Conservation (phyloP, 2,113 vertebrate genomes). For the Labeo rohita region DNA sequence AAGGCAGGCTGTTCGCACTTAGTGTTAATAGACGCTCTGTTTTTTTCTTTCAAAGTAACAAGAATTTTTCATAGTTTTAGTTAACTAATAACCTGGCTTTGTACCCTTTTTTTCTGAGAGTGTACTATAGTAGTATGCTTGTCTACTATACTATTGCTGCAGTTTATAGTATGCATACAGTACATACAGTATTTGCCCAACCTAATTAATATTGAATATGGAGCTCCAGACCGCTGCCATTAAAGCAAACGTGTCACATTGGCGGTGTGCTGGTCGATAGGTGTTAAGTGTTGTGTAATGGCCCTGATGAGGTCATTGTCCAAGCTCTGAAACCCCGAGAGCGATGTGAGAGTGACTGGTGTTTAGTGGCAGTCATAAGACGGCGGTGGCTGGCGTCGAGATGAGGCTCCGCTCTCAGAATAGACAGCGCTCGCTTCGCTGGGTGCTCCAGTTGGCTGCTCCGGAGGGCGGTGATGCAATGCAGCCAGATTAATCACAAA, state of each 20-base stretch:
- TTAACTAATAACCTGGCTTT: too few relatives aligned
- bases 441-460: conserved; percentile 55
- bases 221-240: not conserved
- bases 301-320: conserved; percentile 51
- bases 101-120: not conserved
- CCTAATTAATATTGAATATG: not conserved
- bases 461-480: conserved; percentile 53
- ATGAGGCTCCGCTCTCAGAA: conserved; percentile 52
- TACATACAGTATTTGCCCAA: not conserved
- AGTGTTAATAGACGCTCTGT: too few relatives aligned
- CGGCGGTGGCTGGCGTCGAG: conserved; percentile 41
- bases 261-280: conserved; percentile 17
- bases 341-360: conserved; percentile 38
- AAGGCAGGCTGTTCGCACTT: too few relatives aligned
- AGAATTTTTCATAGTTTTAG: too few relatives aligned
- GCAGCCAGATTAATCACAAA: conserved; percentile 48
- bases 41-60: too few relatives aligned
- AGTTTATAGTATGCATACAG: not conserved
- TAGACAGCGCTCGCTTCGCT: conserved; percentile 41
- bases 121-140: not conserved
- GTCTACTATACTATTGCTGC: not conserved
- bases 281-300: conserved; percentile 39
- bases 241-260: conserved; percentile 6
- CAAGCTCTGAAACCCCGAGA: conserved; percentile 12
- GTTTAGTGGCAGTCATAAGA: conserved; percentile 59